Evolutionary conservation across 2,888 invertebrate genomes (phyloP), one percentile per base, ranked within the genome.

Genomic region (Drosophila austrosaltans): DNA sequence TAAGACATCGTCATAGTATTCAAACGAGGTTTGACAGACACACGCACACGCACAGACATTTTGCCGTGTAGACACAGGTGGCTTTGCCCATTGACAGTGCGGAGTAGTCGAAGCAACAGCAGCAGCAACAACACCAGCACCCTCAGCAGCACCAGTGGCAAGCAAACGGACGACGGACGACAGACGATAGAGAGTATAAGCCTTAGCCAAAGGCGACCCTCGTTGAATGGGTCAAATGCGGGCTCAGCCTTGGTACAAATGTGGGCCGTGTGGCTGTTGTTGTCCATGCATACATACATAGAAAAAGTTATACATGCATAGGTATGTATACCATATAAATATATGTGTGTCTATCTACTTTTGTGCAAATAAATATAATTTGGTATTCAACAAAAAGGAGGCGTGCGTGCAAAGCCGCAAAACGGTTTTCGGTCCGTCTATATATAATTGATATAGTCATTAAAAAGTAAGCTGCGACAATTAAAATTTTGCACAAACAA

Each of bases 1-100:
- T 82, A 89, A 87, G 80, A 89, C 86, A 87, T 82, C 88, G 89
- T 85, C 85, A 89, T 81, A 89, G 83, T 89, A 89, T 85, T 85
- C 81, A 85, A 89, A 85, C 89, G 86, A 85, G 83, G 81, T 89
- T 87, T 87, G 88, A 89, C 88, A 89, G 87, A 61, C 42, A 63
- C 65, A 61, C 39, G 42, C 40, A 60, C 40, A 68, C n/a, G 44
- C 42, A 58, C 28, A 56, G 30, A 28, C 48, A 65, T 39, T 25
- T 4, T 22, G 10, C 61, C 42, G 53, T 77, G 77, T 79, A 82
- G 82, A 82, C 77, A 84, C 82, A 79, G 72, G 76, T 80, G 82
- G 78, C 74, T 82, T 81, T 78, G 77, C n/a, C 28, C 42, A 44
- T 40, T 25, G 42, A 59, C 32, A 48, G 12, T 20, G 28, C 61